Evolutionary conservation across 53 echinoderm and acorn worm species (phyloP).

Genomic region (Apostichopus leukothele): DNA sequence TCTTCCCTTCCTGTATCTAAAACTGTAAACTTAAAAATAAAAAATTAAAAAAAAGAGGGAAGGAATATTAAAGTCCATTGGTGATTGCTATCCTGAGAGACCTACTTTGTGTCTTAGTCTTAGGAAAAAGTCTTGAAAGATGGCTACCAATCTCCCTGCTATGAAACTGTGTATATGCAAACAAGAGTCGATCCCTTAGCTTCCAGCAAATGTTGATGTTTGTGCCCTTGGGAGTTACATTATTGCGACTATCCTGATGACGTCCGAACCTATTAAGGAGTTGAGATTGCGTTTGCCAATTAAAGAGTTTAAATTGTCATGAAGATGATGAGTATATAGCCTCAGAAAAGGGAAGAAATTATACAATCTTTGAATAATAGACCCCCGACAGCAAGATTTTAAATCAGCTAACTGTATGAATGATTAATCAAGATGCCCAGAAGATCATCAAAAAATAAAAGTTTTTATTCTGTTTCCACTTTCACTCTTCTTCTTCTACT

Average conservation of each 20-base stretch:
- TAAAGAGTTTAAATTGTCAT: background rate
- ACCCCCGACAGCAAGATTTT: no score
- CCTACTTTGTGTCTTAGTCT: background rate
- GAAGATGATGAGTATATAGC: background rate
- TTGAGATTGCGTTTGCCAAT: slow-evolving; percentile 12
- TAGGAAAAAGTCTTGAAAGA: background rate
- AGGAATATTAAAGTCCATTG: background rate
- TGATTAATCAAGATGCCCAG: no score
- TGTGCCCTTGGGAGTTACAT: slow-evolving; percentile 2
- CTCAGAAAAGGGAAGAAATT: no score
- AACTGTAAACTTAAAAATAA: background rate
- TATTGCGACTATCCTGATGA: background rate
- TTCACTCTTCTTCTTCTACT: no score
- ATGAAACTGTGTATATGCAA: slow-evolving; percentile 4
- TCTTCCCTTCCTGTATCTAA: background rate
- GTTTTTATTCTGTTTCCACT: no score
- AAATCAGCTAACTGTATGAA: no score
- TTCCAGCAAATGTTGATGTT: slow-evolving; percentile 23
- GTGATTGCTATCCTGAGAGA: background rate
- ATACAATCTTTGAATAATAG: no score
- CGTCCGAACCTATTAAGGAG: slow-evolving; percentile 25
- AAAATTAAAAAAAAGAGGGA: background rate
- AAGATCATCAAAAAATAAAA: no score
- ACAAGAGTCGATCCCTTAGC: background rate
- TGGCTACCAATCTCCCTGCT: background rate